Evolutionary conservation across 1,140 invertebrate species (phyloP).

Genomic region (Rhizoglyphus robini): DNA sequence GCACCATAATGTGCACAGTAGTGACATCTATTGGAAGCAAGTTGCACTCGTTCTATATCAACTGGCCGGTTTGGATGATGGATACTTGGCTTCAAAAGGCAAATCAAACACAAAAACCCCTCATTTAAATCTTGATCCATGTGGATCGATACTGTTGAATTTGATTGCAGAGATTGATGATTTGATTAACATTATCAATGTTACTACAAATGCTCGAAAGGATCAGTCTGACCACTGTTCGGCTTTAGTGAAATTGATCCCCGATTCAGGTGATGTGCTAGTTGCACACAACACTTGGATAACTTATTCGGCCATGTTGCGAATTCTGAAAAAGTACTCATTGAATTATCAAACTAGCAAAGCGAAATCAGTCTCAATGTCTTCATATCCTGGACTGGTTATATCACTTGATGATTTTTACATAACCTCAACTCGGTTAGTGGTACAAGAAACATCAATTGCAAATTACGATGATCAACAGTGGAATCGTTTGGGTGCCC

Average conservation of each 20-base stretch:
- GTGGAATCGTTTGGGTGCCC: constrained; percentile 43
- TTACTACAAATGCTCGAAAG: background rate
- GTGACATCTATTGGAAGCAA: constrained; percentile 58
- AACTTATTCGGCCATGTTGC: constrained; percentile 67
- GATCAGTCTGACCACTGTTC: constrained; percentile 37
- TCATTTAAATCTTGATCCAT: background rate
- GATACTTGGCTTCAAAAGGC: too few relatives aligned
- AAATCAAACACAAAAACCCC: background rate
- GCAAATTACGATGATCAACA: constrained; percentile 50
- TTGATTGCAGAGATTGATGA: constrained; percentile 12
- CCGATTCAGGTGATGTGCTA: constrained; percentile 41
- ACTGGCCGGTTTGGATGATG: constrained; percentile 39
- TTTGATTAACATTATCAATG: too few relatives aligned
- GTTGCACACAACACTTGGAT: constrained; percentile 54
- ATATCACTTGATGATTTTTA: constrained; percentile 82
- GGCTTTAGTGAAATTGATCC: constrained; percentile 46
- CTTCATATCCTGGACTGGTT: constrained; percentile 72
- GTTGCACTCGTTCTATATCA: constrained; percentile 41
- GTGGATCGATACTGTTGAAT: constrained; percentile 13
- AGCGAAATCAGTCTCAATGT: constrained; percentile 55
- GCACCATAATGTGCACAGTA: constrained; percentile 34
- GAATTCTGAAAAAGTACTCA: constrained; percentile 76
- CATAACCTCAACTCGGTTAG: constrained; percentile 47
- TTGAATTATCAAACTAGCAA: constrained; percentile 37
- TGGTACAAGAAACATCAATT: constrained; percentile 56